phyloP scores from a whole-genome alignment of 23 tunicate genomes.

The Diplosoma virens region DNA sequence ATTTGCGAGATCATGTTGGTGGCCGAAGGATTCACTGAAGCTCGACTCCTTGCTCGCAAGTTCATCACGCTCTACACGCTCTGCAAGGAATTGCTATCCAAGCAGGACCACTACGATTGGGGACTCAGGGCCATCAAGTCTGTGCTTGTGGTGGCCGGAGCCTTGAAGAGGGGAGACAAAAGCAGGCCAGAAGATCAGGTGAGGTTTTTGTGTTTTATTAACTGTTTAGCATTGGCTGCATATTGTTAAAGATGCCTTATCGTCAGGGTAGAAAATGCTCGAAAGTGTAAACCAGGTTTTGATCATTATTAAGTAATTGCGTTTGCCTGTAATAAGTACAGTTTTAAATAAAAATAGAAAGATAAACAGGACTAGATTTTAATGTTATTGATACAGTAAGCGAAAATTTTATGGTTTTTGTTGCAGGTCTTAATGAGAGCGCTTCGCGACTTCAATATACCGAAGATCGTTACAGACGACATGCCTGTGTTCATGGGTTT shows the following conservation, averaged over 20 bases:
- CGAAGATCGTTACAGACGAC: conserved; percentile 97
- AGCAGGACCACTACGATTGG: conserved; percentile 99
- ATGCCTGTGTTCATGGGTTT: conserved; percentile 98
- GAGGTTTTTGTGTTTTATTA: too few relatives aligned
- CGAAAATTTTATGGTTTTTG: background rate
- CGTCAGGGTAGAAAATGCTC: too few relatives aligned
- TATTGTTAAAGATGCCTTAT: too few relatives aligned
- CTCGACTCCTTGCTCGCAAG: conserved; percentile 69
- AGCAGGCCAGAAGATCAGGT: conserved; percentile 96
- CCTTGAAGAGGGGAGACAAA: conserved; percentile 84
- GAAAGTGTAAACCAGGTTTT: too few relatives aligned
- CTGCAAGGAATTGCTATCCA: conserved; percentile 92
- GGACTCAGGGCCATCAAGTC: conserved; percentile 97
- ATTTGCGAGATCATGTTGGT: conserved; percentile 97
- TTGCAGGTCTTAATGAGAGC: conserved; percentile 95
- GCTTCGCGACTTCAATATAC: conserved; percentile 93
- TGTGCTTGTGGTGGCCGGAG: conserved; percentile 97
- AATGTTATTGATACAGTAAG: too few relatives aligned
- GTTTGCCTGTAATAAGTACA: too few relatives aligned
- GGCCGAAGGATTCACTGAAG: conserved; percentile 96
- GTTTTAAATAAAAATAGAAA: too few relatives aligned
- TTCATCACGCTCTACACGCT: conserved; percentile 95
- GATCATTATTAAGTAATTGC: too few relatives aligned
- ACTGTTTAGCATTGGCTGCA: too few relatives aligned
- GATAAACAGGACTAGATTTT: too few relatives aligned